Evolutionary conservation across 92 coral and sea anemone genomes (phyloP).

Genomic region (Virgularia gustaviana): DNA sequence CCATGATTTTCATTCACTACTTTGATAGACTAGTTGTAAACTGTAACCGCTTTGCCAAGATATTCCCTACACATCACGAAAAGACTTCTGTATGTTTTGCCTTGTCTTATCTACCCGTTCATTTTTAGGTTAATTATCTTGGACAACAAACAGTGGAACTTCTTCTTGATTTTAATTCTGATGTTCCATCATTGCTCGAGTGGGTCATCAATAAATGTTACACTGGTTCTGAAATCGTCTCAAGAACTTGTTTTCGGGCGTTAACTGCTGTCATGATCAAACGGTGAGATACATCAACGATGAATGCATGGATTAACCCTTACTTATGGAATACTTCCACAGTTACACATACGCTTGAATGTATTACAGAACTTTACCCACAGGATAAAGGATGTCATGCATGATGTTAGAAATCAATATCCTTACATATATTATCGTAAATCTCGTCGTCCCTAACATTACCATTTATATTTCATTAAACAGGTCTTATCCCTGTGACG

Average conservation of each 20-base stretch:
- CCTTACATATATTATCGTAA: not conserved
- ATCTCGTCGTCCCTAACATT: not conserved
- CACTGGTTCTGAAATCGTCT: conserved; percentile 81
- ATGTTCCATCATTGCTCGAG: conserved; percentile 73
- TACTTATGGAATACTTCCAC: no score
- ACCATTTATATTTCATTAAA: conserved; percentile 2
- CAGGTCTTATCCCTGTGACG: conserved; percentile 90
- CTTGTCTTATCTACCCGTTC: no score
- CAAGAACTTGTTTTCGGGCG: conserved; percentile 89
- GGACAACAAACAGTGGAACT: conserved; percentile 82
- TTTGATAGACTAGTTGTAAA: no score
- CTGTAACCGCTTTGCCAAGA: no score
- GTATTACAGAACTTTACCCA: no score
- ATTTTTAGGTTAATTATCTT: conserved; percentile 74
- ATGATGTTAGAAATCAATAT: no score
- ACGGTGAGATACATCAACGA: conserved; percentile 48
- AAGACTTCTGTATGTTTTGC: no score
- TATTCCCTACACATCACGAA: no score
- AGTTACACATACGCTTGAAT: no score
- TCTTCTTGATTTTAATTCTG: conserved; percentile 76
- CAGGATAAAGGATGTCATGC: no score
- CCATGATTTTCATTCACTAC: no score
- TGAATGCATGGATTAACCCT: not conserved
- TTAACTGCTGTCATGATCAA: conserved; percentile 77
- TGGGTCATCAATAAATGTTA: conserved; percentile 98